Evolutionary conservation across 2,888 invertebrate species (phyloP), one percentile per base, ranked within the genome.

Genomic region (Papilio gigon): DNA sequence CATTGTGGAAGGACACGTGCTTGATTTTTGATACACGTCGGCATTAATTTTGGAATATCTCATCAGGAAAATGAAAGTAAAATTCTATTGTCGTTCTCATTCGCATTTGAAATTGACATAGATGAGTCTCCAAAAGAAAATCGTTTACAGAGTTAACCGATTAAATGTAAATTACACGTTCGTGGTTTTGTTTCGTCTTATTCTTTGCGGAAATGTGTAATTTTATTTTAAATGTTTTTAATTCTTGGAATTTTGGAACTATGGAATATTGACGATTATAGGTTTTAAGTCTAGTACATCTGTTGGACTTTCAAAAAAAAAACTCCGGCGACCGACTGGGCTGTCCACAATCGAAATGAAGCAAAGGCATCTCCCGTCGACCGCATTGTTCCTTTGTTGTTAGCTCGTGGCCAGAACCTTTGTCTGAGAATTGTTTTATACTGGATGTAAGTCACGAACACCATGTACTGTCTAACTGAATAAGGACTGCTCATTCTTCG

Each of bases 371-470:
- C 87, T 84, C 78, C 78, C 79, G 80, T 81, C 82, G 80, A 78
- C 81, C 78, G 85, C 83, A 88, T 88, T 87, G 89, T 88, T 88
- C 88, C 88, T 89, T 90, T 89, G 89, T 92, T 84, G 80, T 80
- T 78, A 78, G 82, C 83, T 83, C 85, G 88, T 90, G 90, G 86
- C 86, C 87, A 84, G 84, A 83, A 85, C 88, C 89, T 90, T 90
- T 91, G 91, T 91, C 87, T 87, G 84, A 87, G 89, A 86, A 90
- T 90, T 90, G 91, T 91, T 90, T 90, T 89, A 88, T 89, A 89
- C 88, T 78, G 88, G 89, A 90, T 90, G 88, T 91, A 88, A 91
- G 92, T 91, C 92, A 92, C 92, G 92, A 92, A 90, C 87, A 83
- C 82, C 86, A 79, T 91, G 90, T 91, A 87, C 83, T 77, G 83